Base-by-base conservation (phyloP, 2,797 vertebrate genomes). In the Tapera naevia region DNA sequence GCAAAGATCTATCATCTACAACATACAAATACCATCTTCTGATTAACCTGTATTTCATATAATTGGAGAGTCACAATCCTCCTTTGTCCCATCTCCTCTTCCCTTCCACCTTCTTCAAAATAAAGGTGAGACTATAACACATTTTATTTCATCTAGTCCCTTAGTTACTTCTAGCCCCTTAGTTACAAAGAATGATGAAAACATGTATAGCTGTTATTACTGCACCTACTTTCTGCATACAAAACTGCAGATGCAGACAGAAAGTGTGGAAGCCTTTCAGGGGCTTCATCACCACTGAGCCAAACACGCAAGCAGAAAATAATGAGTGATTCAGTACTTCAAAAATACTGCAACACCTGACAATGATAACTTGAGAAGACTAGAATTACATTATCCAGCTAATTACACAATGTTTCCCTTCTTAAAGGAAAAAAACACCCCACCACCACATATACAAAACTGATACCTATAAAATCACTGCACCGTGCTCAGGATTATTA, bases 391-490 rank as follows among this genome's bases (percentile, higher is more conserved):
- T 17, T 57, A 69, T 9, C 75, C 62, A 81, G n/a, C 35, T 88
- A 91, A 69, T 51, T 85, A 73, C 16, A 9, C 79, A 88, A 45
- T 56, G 76, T n/a, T 64, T 50, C 9, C 46, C 12, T 79, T 39
- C 43, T 45, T 35, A 45, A 76, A 57, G 39, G 21, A 35, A 61
- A 74, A 89, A 22, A 18, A 45, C 39, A 60, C 32, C 17, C 27
- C 64, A 60, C 17, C 33, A 35, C 0, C 1, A 1, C 54, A 66
- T 1, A 45, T 1, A 54, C n/a, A 61, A 30, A 75, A 35, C 28
- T 7, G 35, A 23, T 6, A 73, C 37, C 37, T 45, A 51, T 19
- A 76, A 72, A 50, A 71, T 53, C 61, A 45, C 39, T 32, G 22
- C 21, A 33, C 22, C 25, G n/a, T 5, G 27, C 24, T 35, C 53